Conservation (phyloP, 1,140 invertebrate species). For the Zaprionus vittiger region DNA sequence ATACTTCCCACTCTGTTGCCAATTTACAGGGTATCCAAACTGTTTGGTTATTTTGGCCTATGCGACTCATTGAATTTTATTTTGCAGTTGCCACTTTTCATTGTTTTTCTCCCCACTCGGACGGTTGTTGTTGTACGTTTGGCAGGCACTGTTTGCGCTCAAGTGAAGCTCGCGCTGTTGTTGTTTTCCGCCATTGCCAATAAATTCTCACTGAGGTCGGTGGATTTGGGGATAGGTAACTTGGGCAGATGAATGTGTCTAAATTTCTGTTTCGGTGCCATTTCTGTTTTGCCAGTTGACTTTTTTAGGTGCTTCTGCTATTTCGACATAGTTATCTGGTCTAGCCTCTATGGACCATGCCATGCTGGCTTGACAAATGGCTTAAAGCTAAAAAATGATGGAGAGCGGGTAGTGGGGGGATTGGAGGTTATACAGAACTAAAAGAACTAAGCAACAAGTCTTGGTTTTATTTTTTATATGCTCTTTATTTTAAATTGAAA, state of each 20-base stretch:
- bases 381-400: slow-evolving; percentile 42
- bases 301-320: slow-evolving; percentile 11
- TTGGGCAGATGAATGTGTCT: slow-evolving; percentile 40
- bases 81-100: slow-evolving; percentile 36
- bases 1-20: not conserved
- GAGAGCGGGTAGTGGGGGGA: not conserved
- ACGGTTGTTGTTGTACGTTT: slow-evolving; percentile 49
- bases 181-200: slow-evolving; percentile 74
- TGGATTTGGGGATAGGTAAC: slow-evolving; percentile 24
- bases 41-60: slow-evolving; percentile 50
- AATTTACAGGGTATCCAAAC: slow-evolving; percentile 9
- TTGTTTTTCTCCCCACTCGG: slow-evolving; percentile 19
- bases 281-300: slow-evolving; percentile 3
- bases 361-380: slow-evolving; percentile 69
- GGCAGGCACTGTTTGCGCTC: slow-evolving; percentile 73
- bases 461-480: no score
- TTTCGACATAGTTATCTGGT: slow-evolving; percentile 49
- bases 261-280: slow-evolving; percentile 20
- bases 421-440: not conserved
- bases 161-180: slow-evolving; percentile 64
- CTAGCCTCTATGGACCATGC: slow-evolving; percentile 1
- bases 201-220: slow-evolving; percentile 63
- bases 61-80: slow-evolving; percentile 75
- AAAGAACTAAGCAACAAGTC: not conserved
- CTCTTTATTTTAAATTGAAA: not conserved